phyloP scores from a whole-genome alignment of 2,113 vertebrate species.

The Otis tarda region DNA sequence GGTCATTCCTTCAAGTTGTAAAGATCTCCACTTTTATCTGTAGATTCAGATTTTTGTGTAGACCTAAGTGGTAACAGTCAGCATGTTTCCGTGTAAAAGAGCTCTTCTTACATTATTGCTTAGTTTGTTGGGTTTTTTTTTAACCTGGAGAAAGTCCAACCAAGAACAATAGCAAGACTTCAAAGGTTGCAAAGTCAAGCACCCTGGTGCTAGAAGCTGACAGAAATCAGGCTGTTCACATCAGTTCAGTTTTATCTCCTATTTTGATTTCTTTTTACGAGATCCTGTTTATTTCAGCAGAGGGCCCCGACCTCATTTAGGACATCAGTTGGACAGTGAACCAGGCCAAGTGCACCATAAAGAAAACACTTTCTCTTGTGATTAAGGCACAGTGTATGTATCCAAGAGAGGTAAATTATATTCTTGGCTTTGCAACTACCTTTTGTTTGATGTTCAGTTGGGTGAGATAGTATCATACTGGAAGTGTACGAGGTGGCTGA shows the following conservation, averaged over 20 bases:
- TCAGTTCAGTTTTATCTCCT: not conserved
- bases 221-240: not conserved
- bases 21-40: not conserved
- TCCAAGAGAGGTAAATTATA: not conserved
- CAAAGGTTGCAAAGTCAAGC: slow-evolving; percentile 11
- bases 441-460: slow-evolving; percentile 53
- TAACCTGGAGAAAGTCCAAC: slow-evolving; percentile 15
- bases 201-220: not conserved
- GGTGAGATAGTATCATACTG: slow-evolving; percentile 44
- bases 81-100: not conserved
- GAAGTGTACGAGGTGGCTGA: not conserved
- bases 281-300: not conserved
- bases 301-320: not conserved
- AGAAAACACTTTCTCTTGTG: not conserved
- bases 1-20: not conserved
- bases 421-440: slow-evolving; percentile 21
- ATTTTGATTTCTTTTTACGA: slow-evolving; percentile 26
- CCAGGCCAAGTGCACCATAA: not conserved
- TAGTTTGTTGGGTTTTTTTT: not conserved
- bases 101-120: not conserved
- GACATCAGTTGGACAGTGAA: rapidly evolving
- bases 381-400: not conserved
- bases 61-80: not conserved
- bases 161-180: not conserved
- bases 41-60: not conserved